These are phyloP conservation scores for Micoletzkya japonica DNA, from an alignment of 2,888 invertebrate species.

Conservation along the genomic window DNA sequence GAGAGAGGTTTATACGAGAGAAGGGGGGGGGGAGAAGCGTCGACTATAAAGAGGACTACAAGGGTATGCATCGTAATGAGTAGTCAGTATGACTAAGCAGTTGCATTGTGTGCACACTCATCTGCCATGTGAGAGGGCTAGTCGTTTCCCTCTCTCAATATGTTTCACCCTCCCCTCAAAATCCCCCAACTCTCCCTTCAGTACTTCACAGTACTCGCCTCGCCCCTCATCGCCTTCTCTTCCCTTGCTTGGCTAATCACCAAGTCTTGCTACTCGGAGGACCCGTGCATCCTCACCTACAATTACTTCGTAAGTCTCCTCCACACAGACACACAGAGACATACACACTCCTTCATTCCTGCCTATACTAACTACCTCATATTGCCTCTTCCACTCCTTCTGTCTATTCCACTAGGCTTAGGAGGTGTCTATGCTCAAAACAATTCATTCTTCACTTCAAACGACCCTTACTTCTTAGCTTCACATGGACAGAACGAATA, in stretches of 20 bases:
- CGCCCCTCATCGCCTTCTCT: constrained; percentile 5
- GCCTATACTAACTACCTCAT: too few species aligned
- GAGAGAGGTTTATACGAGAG: neutral
- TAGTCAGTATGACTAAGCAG: neutral
- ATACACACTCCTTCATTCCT: too few species aligned
- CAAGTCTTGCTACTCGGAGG: constrained; percentile 4
- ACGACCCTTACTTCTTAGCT: too few species aligned
- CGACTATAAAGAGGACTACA: neutral
- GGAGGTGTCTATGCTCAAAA: too few species aligned
- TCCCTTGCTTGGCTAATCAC: constrained; percentile 22
- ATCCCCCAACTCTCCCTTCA: neutral
- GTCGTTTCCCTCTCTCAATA: neutral
- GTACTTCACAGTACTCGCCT: constrained; percentile 14
- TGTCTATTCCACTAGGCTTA: too few species aligned
- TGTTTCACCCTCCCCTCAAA: neutral
- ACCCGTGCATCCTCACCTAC: constrained; percentile 19
- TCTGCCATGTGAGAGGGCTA: too few species aligned
- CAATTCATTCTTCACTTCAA: neutral
- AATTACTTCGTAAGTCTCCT: constrained; percentile 27
- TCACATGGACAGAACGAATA: too few species aligned
- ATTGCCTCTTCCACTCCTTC: too few species aligned
- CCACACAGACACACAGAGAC: too few species aligned
- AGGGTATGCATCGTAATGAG: neutral
- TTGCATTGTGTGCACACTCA: too few species aligned
- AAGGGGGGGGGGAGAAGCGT: neutral